phyloP scores from a whole-genome alignment of 2,888 invertebrate species.

The Liopterus haemorrhoidalis region DNA sequence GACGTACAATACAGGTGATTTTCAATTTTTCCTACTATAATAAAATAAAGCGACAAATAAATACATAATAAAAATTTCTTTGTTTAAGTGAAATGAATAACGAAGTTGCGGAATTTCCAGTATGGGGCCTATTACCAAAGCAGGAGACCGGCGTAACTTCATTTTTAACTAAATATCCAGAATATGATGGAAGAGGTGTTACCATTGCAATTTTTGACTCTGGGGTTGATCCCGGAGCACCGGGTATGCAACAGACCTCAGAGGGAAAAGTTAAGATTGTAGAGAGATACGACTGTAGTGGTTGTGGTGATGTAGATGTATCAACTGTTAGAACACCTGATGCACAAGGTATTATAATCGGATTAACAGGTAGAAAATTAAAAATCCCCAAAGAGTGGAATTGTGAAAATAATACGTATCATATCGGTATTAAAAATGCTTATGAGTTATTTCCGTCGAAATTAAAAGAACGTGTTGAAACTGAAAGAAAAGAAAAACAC shows the following conservation, averaged over 20 bases:
- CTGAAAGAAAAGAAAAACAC: conserved; percentile 64
- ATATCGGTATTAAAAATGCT: conserved; percentile 80
- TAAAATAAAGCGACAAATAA: too few relatives aligned
- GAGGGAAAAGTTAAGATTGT: conserved; percentile 89
- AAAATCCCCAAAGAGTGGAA: conserved; percentile 80
- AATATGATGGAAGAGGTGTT: conserved; percentile 86
- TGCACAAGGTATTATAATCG: conserved; percentile 70
- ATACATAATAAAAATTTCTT: too few relatives aligned
- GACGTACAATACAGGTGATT: too few relatives aligned
- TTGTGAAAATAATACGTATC: conserved; percentile 78
- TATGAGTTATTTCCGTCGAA: conserved; percentile 82
- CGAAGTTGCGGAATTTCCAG: conserved; percentile 81
- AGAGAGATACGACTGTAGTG: conserved; percentile 92
- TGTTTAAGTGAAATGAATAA: too few relatives aligned
- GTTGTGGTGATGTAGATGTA: conserved; percentile 95
- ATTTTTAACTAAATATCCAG: conserved; percentile 82
- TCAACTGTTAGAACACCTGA: conserved; percentile 61
- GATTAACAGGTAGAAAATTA: conserved; percentile 80
- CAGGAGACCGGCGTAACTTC: conserved; percentile 86
- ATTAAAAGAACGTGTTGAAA: conserved; percentile 73
- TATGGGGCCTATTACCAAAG: conserved; percentile 84
- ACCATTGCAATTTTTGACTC: conserved; percentile 96
- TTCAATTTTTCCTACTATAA: too few relatives aligned
- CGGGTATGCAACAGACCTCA: conserved; percentile 82
- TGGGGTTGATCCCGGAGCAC: conserved; percentile 94